phyloP scores from a whole-genome alignment of 2,113 vertebrate species.

The Austrofundulus limnaeus region DNA sequence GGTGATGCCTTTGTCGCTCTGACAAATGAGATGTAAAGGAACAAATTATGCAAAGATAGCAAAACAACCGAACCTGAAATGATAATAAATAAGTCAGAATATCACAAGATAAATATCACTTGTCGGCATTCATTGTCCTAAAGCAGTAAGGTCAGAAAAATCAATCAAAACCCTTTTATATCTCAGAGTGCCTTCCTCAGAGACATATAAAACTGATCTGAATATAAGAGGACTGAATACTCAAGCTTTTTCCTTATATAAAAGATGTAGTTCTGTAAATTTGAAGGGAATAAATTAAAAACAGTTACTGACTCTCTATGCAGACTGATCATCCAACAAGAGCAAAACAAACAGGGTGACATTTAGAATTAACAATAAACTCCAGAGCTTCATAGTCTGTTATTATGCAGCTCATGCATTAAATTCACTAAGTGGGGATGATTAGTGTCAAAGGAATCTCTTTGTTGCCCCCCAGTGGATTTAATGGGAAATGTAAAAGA shows the following conservation, averaged over 20 bases:
- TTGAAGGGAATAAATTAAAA: not conserved
- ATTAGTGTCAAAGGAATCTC: conserved; percentile 15
- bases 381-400: not conserved
- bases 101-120: not conserved
- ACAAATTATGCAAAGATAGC: too few relatives aligned
- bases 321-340: too few relatives aligned
- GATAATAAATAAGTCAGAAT: not conserved
- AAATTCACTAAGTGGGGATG: not conserved
- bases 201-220: not conserved
- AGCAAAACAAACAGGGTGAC: too few relatives aligned
- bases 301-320: too few relatives aligned
- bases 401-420: not conserved
- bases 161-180: not conserved
- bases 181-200: not conserved
- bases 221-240: not conserved
- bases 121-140: not conserved
- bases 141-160: not conserved
- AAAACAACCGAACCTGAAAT: not conserved
- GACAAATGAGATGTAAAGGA: not conserved
- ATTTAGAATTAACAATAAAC: not conserved
- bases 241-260: not conserved
- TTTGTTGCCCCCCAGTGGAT: conserved; percentile 59
- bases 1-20: not conserved
- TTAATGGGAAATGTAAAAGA: conserved; percentile 16
- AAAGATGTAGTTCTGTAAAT: not conserved